phyloP scores from a whole-genome alignment of 2,797 vertebrate species.

The Setipinna tenuifilis region DNA sequence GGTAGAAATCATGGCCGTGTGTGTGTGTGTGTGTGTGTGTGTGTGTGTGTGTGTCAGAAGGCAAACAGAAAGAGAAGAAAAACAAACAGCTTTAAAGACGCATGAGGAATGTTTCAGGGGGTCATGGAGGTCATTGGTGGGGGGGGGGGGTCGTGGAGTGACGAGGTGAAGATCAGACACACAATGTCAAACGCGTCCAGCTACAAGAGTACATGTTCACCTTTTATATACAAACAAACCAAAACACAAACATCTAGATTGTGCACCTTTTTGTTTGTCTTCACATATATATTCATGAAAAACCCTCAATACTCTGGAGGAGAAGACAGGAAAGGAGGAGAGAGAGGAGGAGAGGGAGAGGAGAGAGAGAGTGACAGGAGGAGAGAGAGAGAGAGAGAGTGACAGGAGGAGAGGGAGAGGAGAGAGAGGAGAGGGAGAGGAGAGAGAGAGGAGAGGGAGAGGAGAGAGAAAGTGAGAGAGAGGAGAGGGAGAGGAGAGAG shows the following conservation, averaged over 20 bases:
- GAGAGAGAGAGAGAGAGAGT: constrained; percentile 19
- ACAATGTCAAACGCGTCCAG: constrained; percentile 49
- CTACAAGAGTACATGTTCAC: constrained; percentile 25
- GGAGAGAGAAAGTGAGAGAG: neutral
- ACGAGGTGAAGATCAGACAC: constrained; percentile 49
- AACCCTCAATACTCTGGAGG: constrained; percentile 59
- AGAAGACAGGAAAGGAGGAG: neutral
- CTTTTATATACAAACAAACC: constrained; percentile 68
- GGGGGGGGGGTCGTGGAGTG: constrained; percentile 48
- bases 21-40: too few relatives aligned
- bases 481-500: neutral
- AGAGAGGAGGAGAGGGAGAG: constrained; percentile 15
- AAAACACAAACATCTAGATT: constrained; percentile 63
- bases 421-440: neutral
- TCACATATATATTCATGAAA: constrained; percentile 57
- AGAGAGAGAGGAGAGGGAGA: constrained; percentile 20
- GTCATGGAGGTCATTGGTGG: neutral
- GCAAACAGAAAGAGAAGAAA: constrained; percentile 51
- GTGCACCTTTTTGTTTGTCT: constrained; percentile 66
- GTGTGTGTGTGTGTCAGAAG: too few relatives aligned
- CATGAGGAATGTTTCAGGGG: neutral
- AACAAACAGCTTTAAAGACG: neutral
- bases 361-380: constrained; percentile 1
- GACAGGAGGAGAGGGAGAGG: too few relatives aligned
- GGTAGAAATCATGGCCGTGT: constrained; percentile 56